Evolutionary conservation across 1,140 invertebrate genomes (phyloP).

Genomic region (Ctenoplectra terminalis): DNA sequence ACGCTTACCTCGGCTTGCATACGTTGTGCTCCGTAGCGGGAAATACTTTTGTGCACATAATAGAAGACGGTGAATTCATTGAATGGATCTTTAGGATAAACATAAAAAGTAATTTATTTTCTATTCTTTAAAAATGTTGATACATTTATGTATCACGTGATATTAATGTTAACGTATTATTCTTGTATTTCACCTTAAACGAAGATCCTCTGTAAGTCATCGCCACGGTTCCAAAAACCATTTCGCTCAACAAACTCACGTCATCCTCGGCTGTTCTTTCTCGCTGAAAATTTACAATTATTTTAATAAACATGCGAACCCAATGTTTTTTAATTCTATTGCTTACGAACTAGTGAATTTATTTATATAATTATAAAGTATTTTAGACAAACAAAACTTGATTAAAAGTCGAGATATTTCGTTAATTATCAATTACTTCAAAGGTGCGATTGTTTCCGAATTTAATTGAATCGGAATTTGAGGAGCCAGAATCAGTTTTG

Average conservation of each 20-base stretch:
- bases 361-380: neutral
- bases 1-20: constrained; percentile 75
- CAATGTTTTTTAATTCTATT: too few relatives aligned
- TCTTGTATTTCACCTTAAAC: constrained; percentile 85
- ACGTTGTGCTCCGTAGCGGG: constrained; percentile 82
- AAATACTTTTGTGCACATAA: constrained; percentile 91
- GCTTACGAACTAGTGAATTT: neutral
- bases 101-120: neutral
- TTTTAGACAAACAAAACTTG: neutral
- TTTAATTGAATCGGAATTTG: constrained; percentile 14
- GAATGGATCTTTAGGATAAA: constrained; percentile 85
- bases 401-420: neutral
- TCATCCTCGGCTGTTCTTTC: constrained; percentile 84
- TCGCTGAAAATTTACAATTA: constrained; percentile 60
- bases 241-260: constrained; percentile 90
- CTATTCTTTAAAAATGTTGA: too few relatives aligned
- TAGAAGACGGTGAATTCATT: constrained; percentile 87
- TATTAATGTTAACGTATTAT: neutral
- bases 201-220: constrained; percentile 93
- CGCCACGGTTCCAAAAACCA: constrained; percentile 94
- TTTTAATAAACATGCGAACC: too few relatives aligned
- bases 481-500: constrained; percentile 38
- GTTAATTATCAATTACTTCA: constrained; percentile 33
- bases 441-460: constrained; percentile 14
- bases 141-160: neutral